Conservation (phyloP, 2,888 invertebrate genomes). For the Miltochrista miniata region DNA sequence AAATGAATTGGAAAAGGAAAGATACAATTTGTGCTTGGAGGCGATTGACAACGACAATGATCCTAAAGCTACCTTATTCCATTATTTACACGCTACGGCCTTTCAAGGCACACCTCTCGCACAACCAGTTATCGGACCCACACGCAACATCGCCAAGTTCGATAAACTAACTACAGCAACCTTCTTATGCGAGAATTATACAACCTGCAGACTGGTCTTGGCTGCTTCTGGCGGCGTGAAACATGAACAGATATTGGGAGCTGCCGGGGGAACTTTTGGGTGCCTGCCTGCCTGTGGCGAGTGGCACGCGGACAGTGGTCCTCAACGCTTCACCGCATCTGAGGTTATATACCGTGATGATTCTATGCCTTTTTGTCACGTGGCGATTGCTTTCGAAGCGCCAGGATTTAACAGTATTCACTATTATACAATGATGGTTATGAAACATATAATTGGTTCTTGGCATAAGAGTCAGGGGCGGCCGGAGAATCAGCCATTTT, state of each 20-base stretch:
- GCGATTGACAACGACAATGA: constrained; percentile 60
- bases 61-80: constrained; percentile 61
- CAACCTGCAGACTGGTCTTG: constrained; percentile 86
- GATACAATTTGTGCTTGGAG: constrained; percentile 53
- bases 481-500: constrained; percentile 46
- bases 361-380: constrained; percentile 66
- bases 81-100: constrained; percentile 75
- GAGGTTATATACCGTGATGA: constrained; percentile 58
- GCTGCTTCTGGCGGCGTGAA: constrained; percentile 88
- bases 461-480: constrained; percentile 66
- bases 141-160: constrained; percentile 84
- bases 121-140: constrained; percentile 84
- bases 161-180: constrained; percentile 55
- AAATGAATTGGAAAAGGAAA: constrained; percentile 50
- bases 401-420: constrained; percentile 61
- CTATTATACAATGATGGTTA: constrained; percentile 55
- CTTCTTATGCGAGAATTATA: constrained; percentile 53
- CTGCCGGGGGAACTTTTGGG: constrained; percentile 81
- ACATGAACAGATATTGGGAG: constrained; percentile 84
- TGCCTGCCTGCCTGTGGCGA: constrained; percentile 50
- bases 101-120: constrained; percentile 75
- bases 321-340: constrained; percentile 48
- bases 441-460: constrained; percentile 62
- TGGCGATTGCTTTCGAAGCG: constrained; percentile 73
- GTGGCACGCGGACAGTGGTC: constrained; percentile 34